These are phyloP conservation scores for Spheniscus humboldti DNA, from an alignment of 2,797 vertebrate genomes.

Conservation along the genomic window DNA sequence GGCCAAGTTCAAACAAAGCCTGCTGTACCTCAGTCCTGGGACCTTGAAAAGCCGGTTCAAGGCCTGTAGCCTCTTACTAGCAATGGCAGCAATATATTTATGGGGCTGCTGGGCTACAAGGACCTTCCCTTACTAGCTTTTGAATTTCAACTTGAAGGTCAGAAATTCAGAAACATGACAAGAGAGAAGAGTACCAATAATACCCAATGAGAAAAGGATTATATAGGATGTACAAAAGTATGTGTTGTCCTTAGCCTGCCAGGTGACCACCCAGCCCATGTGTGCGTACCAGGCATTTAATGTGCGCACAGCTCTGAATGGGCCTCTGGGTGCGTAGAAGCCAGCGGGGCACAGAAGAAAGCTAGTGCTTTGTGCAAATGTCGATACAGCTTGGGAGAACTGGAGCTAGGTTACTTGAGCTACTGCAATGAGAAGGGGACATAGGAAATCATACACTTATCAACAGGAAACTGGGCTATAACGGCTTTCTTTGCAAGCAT, in stretches of 20 bases:
- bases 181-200: background rate
- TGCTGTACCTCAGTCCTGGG: background rate
- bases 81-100: background rate
- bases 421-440: background rate
- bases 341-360: background rate
- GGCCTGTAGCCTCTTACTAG: background rate
- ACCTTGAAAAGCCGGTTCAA: background rate
- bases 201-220: background rate
- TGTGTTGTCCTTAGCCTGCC: background rate
- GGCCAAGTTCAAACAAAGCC: background rate
- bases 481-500: background rate
- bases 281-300: background rate
- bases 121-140: background rate
- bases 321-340: background rate
- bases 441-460: background rate
- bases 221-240: background rate
- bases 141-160: background rate
- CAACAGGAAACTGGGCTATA: background rate
- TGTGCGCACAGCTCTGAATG: background rate
- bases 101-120: background rate
- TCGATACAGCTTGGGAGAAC: background rate
- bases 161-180: background rate
- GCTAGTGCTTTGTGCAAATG: background rate
- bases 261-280: background rate
- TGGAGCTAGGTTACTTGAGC: background rate